These are phyloP conservation scores for Lomographa bimaculata DNA, from an alignment of 2,888 invertebrate genomes.

Conservation along the genomic window DNA sequence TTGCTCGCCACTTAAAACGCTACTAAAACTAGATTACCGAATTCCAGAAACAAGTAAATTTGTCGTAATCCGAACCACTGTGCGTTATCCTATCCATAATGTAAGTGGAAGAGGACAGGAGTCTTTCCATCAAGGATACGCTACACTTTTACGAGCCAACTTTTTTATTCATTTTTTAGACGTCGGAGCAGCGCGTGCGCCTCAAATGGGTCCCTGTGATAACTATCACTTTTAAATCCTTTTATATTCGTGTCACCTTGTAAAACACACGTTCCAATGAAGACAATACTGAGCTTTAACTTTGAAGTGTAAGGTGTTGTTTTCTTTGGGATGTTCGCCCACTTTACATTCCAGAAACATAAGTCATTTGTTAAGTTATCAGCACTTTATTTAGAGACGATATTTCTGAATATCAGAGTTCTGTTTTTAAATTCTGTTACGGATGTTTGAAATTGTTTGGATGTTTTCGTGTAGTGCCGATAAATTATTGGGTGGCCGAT, in stretches of 20 bases:
- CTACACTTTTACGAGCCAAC: constrained; percentile 60
- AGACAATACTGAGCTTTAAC: constrained; percentile 42
- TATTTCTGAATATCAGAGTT: constrained; percentile 67
- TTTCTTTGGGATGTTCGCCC: constrained; percentile 30
- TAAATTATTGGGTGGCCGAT: constrained; percentile 47
- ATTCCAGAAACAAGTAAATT: constrained; percentile 34
- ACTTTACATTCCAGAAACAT: constrained; percentile 78
- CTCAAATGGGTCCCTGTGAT: constrained; percentile 79
- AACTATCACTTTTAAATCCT: constrained; percentile 81
- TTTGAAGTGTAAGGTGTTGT: constrained; percentile 29
- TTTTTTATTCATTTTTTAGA: constrained; percentile 50
- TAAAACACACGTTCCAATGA: constrained; percentile 36
- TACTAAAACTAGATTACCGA: constrained; percentile 33
- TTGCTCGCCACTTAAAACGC: constrained; percentile 29
- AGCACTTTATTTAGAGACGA: constrained; percentile 79
- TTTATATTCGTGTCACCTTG: constrained; percentile 70
- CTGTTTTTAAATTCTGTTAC: constrained; percentile 58
- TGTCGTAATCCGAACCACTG: constrained; percentile 28
- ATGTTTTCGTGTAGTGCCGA: constrained; percentile 43
- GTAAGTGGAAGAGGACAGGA: constrained; percentile 57
- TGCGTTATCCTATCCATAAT: constrained; percentile 50
- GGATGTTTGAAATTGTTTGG: constrained; percentile 53
- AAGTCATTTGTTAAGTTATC: constrained; percentile 82
- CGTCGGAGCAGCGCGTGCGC: constrained; percentile 78
- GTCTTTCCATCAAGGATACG: constrained; percentile 57